These are phyloP conservation scores for Vanessa cardui DNA, from an alignment of 2,888 invertebrate species.

Conservation along the genomic window DNA sequence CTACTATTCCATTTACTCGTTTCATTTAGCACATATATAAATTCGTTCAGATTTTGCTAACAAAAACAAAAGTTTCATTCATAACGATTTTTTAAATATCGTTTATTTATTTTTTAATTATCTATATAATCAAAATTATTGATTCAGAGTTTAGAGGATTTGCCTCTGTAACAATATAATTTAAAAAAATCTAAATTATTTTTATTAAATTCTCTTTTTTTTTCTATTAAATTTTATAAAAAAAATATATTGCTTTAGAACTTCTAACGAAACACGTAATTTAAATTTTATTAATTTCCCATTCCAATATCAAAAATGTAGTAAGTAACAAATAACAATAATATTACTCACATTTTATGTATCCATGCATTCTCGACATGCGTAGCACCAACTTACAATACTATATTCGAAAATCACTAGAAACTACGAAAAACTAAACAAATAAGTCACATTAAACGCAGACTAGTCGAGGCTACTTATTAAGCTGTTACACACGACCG, in stretches of 20 bases:
- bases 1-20: slow-evolving; percentile 17
- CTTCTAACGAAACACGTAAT: not conserved
- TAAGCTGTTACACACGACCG: slow-evolving; percentile 5
- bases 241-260: not conserved
- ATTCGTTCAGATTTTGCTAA: slow-evolving; percentile 23
- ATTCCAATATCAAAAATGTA: not conserved
- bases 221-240: not conserved
- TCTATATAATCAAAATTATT: not conserved
- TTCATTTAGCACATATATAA: slow-evolving; percentile 28
- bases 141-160: not conserved
- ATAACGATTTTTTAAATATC: not conserved
- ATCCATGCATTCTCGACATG: slow-evolving; percentile 29
- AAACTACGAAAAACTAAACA: slow-evolving; percentile 5
- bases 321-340: not conserved
- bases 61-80: not conserved
- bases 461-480: slow-evolving; percentile 22
- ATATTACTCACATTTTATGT: slow-evolving; percentile 22
- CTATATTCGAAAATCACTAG: slow-evolving; percentile 31
- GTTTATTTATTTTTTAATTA: not conserved
- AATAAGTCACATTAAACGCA: slow-evolving; percentile 9
- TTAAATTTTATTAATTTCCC: not conserved
- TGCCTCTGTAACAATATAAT: not conserved
- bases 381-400: slow-evolving; percentile 58
- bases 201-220: not conserved
- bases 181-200: not conserved